phyloP scores from a whole-genome alignment of 2,888 invertebrate genomes.

The Brachypterus glaber region DNA sequence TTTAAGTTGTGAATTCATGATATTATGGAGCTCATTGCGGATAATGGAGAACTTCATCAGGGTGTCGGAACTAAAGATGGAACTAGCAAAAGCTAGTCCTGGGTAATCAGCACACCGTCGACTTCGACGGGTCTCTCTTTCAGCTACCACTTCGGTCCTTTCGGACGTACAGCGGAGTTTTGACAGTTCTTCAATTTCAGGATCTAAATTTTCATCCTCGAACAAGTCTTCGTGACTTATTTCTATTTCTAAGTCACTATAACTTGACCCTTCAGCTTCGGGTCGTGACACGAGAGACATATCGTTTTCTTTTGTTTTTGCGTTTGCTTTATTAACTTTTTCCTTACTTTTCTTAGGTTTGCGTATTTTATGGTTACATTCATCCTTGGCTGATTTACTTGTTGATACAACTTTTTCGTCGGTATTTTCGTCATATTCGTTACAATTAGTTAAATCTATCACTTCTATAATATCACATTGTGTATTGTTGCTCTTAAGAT shows the following conservation, averaged over 20 bases:
- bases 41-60: slow-evolving; percentile 98
- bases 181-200: slow-evolving; percentile 71
- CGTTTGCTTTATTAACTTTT: slow-evolving; percentile 15
- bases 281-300: slow-evolving; percentile 37
- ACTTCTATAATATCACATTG: slow-evolving; percentile 30
- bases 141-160: slow-evolving; percentile 79
- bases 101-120: slow-evolving; percentile 86
- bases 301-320: slow-evolving; percentile 27
- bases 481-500: slow-evolving; percentile 9
- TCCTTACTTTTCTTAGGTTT: slow-evolving; percentile 21
- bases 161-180: slow-evolving; percentile 82
- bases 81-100: slow-evolving; percentile 81
- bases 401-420: slow-evolving; percentile 15
- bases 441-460: slow-evolving; percentile 40
- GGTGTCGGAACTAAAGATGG: slow-evolving; percentile 91
- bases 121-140: slow-evolving; percentile 65
- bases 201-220: slow-evolving; percentile 49
- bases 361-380: slow-evolving; percentile 26
- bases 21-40: slow-evolving; percentile 94
- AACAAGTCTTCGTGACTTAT: slow-evolving; percentile 25
- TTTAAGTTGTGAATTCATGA: slow-evolving; percentile 91
- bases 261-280: slow-evolving; percentile 41
- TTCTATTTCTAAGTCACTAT: slow-evolving; percentile 43
- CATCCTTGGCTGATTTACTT: slow-evolving; percentile 22
- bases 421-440: slow-evolving; percentile 28